Percentiles rank a stretch among this genome's conserved stretches.
phyloP scores from a whole-genome alignment of 2,113 vertebrate species.

The Craseonycteris thonglongyai region DNA sequence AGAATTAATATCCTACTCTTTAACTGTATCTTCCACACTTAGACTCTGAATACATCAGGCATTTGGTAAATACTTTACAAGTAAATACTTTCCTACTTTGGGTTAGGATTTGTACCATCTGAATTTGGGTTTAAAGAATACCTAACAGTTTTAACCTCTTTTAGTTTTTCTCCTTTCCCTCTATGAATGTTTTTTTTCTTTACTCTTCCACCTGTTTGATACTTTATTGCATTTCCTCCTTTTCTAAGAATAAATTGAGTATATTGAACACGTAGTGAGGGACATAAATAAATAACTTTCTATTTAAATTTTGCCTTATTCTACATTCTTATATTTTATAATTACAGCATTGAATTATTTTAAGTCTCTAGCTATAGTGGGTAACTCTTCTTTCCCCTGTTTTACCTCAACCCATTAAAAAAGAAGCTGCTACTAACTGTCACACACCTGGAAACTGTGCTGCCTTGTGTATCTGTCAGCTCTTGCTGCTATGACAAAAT shows the following conservation, averaged over 20 bases:
- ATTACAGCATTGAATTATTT: not conserved
- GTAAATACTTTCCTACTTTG: not conserved
- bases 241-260: not conserved
- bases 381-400: not conserved
- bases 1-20: not conserved
- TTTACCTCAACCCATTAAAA: not conserved
- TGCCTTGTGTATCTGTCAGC: not conserved
- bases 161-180: not conserved
- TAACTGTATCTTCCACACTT: not conserved
- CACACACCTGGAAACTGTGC: not conserved
- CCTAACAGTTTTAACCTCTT: not conserved
- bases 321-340: not conserved
- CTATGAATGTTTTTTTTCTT: not conserved
- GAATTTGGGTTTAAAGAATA: not conserved
- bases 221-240: not conserved
- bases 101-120: not conserved
- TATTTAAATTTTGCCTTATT: not conserved
- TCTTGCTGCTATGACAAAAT: not conserved
- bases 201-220: not conserved
- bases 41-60: not conserved
- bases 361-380: not conserved
- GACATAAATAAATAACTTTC: not conserved
- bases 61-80: not conserved
- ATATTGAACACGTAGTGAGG: not conserved
- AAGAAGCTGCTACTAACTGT: not conserved